Evolutionary conservation across 2,113 vertebrate species (phyloP).

Genomic region (Trinectes maculatus): DNA sequence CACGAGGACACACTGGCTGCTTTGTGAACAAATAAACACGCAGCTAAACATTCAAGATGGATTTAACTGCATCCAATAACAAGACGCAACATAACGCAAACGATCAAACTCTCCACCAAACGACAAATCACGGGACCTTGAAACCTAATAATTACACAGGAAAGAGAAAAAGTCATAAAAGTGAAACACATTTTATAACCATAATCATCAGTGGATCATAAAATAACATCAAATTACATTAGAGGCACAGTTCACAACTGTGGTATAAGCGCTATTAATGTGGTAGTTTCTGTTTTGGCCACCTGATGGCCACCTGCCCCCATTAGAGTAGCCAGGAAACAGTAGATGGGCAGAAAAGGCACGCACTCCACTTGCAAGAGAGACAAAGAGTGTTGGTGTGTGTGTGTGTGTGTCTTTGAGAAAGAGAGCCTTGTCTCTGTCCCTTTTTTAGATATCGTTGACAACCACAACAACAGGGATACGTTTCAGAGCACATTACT

Average conservation of each 20-base stretch:
- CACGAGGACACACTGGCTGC: constrained; percentile 12
- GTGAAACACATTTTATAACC: constrained; percentile 40
- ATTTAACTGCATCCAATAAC: constrained; percentile 41
- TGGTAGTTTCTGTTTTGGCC: constrained; percentile 81
- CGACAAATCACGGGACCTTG: constrained; percentile 44
- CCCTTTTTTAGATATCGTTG: constrained; percentile 66
- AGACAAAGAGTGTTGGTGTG: neutral
- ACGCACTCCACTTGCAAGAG: constrained; percentile 20
- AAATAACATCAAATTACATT: constrained; percentile 25
- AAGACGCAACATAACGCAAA: constrained; percentile 44
- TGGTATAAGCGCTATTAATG: constrained; percentile 23
- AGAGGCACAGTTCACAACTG: constrained; percentile 27
- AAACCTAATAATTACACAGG: constrained; percentile 54
- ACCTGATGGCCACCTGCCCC: constrained; percentile 87
- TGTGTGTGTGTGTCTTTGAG: constrained; percentile 11
- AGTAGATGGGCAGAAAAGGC: constrained; percentile 30
- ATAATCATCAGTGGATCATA: constrained; percentile 31
- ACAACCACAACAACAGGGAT: constrained; percentile 66
- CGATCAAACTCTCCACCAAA: constrained; percentile 34
- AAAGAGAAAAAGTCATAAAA: constrained; percentile 44
- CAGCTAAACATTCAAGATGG: constrained; percentile 41
- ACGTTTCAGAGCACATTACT: constrained; percentile 61
- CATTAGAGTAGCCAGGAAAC: constrained; percentile 65
- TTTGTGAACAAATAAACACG: constrained; percentile 41
- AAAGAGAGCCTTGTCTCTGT: constrained; percentile 33